Base-by-base conservation (phyloP, 2,888 invertebrate genomes). In the Cyaniris semiargus region DNA sequence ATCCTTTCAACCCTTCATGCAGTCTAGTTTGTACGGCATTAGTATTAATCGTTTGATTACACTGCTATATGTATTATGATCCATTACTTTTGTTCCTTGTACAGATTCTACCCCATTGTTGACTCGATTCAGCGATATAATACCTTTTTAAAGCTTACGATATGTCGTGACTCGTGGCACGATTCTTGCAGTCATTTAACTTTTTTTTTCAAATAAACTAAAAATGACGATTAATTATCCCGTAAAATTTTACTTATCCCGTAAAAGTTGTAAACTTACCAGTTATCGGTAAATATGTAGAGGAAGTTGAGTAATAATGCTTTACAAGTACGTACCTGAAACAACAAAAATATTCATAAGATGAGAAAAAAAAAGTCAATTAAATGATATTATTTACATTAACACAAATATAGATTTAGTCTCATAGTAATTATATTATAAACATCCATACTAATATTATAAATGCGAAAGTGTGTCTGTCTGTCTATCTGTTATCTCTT, bases 71-170 rank as follows among this genome's bases (percentile, higher is more conserved):
- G n/a, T n/a, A n/a, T n/a, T n/a, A n/a, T 76, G 71, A 75, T 66
- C 77, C 77, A 78, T 77, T 79, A 79, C 80, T 79, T 77, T 78
- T 79, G 78, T 76, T 78, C 79, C 79, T 81, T 80, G 80, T 82
- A 80, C 80, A 79, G 80, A 82, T 82, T 82, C 79, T 78, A 75
- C 79, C 80, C 79, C 79, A 81, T 81, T 79, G 80, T 81, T 80
- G 80, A 80, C 80, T 79, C 79, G 77, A 77, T 79, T 78, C 78
- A 27, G 77, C 53, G 79, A 72, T 79, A 75, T 77, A 80, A 80
- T 79, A 71, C 78, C 80, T 76, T 77, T 72, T 72, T 60, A 7
- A n/a, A 70, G 4, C 58, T 80, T 72, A 79, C 77, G 79, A 15
- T 48, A 34, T 70, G 21, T 80, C 79, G 76, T 10, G 48, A 15